Evolutionary conservation across 2,888 invertebrate species (phyloP), one percentile per base, ranked within the genome.

Genomic region (Graphium colonna): DNA sequence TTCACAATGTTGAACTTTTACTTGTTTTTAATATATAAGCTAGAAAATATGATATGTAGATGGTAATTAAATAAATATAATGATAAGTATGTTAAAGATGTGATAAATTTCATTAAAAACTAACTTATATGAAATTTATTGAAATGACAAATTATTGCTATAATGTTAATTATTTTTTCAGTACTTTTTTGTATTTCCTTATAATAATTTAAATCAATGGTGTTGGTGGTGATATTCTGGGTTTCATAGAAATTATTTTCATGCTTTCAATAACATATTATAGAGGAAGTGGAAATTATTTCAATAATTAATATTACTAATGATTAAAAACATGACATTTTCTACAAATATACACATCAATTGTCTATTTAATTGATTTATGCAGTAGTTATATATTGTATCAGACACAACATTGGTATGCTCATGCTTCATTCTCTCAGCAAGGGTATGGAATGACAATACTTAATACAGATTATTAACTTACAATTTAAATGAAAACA

Each of bases 21-120:
- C 12, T 2, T 2, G n/a, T 10, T 12, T 36, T 3, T 12, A 13
- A 36, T 36, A 12, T 12, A 7, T 7, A 36, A 36, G 36, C 12
- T 31, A 31, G 12, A 21, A 31, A 31, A 31, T 9, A 45, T 45
- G 40, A 51, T 51, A 51, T 45, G 45, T 45, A 18, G 17, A 10
- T 13, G 17, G 16, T 45, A 12, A 51, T 21, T 43, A 15, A 46
- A 42, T 42, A 26, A 42, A 12, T 42, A 13, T 18, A 36, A 46
- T 42, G 26, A 26, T 21, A n/a, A n/a, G 1, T 7, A 31, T 15
- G 17, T 4, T 21, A 28, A 28, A 12, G 41, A 18, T 18, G 17
- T 9, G 17, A 41, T 31, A 41, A 26, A 12, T 42, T 21, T 5
- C n/a, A 13, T 12, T 21, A 21, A 13, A 1, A 10, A 42, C 42